These are phyloP conservation scores for Pachyseris speciosa DNA, from an alignment of 64 coral and sea anemone species.

Conservation along the genomic window DNA sequence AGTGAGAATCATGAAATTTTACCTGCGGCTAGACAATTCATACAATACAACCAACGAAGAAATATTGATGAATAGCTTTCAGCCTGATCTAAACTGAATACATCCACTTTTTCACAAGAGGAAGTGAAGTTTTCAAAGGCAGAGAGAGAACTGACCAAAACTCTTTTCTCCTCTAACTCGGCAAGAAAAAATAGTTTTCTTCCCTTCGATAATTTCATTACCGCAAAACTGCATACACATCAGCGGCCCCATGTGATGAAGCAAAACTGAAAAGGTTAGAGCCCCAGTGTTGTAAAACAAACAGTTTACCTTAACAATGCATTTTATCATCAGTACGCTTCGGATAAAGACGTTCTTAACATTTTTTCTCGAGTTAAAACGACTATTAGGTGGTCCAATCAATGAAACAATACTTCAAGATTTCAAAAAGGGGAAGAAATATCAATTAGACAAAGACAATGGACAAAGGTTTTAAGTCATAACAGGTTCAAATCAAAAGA, in stretches of 20 bases:
- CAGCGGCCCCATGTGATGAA: conserved; percentile 7
- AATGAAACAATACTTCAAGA: background rate
- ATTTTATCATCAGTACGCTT: background rate
- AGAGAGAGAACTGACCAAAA: background rate
- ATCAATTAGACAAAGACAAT: background rate
- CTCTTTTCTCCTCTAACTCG: background rate
- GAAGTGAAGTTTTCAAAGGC: background rate
- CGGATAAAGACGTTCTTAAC: background rate
- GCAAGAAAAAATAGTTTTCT: no score
- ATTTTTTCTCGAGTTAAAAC: background rate
- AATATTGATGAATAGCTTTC: background rate
- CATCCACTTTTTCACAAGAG: background rate
- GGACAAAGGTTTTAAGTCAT: background rate
- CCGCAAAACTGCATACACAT: conserved; percentile 6
- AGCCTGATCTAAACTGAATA: background rate
- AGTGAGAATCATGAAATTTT: background rate
- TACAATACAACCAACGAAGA: background rate
- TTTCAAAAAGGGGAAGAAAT: background rate
- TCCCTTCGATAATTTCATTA: background rate
- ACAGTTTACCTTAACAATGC: background rate
- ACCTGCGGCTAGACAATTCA: background rate
- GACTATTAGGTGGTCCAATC: background rate
- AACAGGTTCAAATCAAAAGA: background rate
- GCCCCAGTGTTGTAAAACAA: background rate
- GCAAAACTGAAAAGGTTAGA: background rate